Base-by-base conservation (phyloP, 2,888 invertebrate genomes). In the Euproctis similis region DNA sequence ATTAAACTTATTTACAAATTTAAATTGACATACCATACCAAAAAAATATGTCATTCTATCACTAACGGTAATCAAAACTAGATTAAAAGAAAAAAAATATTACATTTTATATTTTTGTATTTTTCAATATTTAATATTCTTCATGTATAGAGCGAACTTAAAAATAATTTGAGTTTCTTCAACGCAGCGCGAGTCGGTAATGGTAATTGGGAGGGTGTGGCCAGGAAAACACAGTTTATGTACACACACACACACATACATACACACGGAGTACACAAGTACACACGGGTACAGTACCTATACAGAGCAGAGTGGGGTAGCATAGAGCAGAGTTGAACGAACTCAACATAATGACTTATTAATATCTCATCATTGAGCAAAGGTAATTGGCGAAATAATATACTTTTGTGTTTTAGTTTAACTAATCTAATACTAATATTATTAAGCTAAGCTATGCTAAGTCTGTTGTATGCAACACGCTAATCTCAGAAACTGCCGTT, bases 181-280 rank as follows among this genome's bases (percentile, higher is more conserved):
- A 59, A 59, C 56, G 59, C 60, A 63, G 52, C 57, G 66, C 56
- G 56, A 56, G 61, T 54, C 51, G 63, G 69, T 75, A 69, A 72
- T 73, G 65, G 65, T 78, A 76, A 78, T 77, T 72, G 74, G 47
- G 43, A 44, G 70, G 74, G 77, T 59, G 74, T 68, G 72, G 62
- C 61, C 59, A 60, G 60, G 64, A 56, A 65, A 62, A 67, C 59
- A 61, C 58, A 56, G 59, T 58, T 59, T 59, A 59, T 53, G 34
- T 43, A 46, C 36, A 33, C 26, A 42, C 34, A 49, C 47, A 40
- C 34, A 49, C n/a, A n/a, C n/a, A 43, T 39, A 46, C 46, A 40
- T 34, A 49, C n/a, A n/a, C n/a, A 43, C 39, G 45, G 45, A 49
- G 26, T 27, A 30, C 31, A 40, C 30, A 24, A 9, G 6, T 14